Evolutionary conservation across 2,113 vertebrate genomes (phyloP).

Genomic region (Macquaria australasica): DNA sequence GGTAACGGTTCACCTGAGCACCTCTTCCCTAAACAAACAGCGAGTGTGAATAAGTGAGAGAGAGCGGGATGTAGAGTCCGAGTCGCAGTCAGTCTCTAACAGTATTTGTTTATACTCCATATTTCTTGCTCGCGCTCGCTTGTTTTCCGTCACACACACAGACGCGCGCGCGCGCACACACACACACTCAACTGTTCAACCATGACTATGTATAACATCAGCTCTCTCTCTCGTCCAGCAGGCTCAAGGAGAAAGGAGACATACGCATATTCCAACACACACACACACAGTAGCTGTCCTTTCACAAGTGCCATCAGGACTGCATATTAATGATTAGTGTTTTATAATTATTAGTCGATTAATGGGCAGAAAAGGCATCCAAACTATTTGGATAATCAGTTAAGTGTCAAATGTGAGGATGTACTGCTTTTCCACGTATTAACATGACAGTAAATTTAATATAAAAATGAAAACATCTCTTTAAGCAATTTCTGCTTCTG

Average conservation of each 20-base stretch:
- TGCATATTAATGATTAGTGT: slow-evolving; percentile 5
- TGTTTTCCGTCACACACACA: background rate
- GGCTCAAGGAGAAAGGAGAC: slow-evolving; percentile 27
- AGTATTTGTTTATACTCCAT: slow-evolving; percentile 14
- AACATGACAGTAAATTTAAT: background rate
- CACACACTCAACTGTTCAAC: background rate
- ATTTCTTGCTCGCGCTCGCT: background rate
- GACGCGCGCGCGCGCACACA: background rate
- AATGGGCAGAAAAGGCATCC: background rate
- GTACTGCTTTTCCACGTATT: background rate
- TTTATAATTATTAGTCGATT: background rate
- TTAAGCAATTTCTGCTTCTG: background rate
- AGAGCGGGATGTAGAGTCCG: background rate
- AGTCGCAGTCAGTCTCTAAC: background rate
- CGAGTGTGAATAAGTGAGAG: slow-evolving; percentile 32
- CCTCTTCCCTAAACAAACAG: slow-evolving; percentile 76
- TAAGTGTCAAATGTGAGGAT: background rate
- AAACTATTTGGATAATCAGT: background rate
- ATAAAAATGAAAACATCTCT: background rate
- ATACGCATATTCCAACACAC: background rate
- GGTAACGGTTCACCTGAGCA: slow-evolving; percentile 77
- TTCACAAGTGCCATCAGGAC: slow-evolving; percentile 6
- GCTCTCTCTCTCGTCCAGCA: background rate
- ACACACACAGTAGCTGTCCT: background rate
- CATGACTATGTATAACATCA: slow-evolving; percentile 4